Evolutionary conservation across 1,140 invertebrate species (phyloP).

Genomic region (Drosophila mauritiana): DNA sequence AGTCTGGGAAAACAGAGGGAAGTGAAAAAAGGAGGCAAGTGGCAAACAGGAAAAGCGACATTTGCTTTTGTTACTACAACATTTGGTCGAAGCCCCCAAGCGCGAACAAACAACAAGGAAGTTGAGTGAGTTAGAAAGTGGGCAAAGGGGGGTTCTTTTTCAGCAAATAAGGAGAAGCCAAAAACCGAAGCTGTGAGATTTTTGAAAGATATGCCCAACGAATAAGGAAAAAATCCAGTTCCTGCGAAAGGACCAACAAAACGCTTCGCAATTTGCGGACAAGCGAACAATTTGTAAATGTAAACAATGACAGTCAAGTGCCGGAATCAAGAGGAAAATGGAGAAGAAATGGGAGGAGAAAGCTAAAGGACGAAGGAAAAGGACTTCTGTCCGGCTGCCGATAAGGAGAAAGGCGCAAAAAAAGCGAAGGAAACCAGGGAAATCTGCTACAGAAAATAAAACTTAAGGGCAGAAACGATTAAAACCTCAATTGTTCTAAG

Average conservation of each 20-base stretch:
- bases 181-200: constrained; percentile 44
- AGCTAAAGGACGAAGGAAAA: constrained; percentile 31
- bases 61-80: constrained; percentile 79
- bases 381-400: constrained; percentile 59
- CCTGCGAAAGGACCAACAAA: constrained; percentile 48
- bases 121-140: constrained; percentile 36
- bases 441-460: constrained; percentile 60
- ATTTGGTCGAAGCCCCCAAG: constrained; percentile 60
- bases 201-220: constrained; percentile 59
- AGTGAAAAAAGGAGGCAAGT: constrained; percentile 29
- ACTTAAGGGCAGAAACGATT: constrained; percentile 71
- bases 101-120: constrained; percentile 42
- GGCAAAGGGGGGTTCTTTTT: neutral
- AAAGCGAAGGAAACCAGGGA: constrained; percentile 38
- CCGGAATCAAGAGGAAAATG: constrained; percentile 43
- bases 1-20: constrained; percentile 4
- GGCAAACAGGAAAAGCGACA: constrained; percentile 75
- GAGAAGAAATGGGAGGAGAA: constrained; percentile 12
- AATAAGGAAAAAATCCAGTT: constrained; percentile 12
- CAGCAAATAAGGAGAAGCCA: constrained; percentile 17
- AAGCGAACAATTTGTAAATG: constrained; percentile 83
- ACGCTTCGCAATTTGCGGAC: constrained; percentile 74
- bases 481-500: constrained; percentile 70
- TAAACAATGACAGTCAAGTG: constrained; percentile 82
- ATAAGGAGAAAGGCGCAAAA: constrained; percentile 47